phyloP scores from a whole-genome alignment of 2,888 invertebrate species.

The Ellobium chinense region DNA sequence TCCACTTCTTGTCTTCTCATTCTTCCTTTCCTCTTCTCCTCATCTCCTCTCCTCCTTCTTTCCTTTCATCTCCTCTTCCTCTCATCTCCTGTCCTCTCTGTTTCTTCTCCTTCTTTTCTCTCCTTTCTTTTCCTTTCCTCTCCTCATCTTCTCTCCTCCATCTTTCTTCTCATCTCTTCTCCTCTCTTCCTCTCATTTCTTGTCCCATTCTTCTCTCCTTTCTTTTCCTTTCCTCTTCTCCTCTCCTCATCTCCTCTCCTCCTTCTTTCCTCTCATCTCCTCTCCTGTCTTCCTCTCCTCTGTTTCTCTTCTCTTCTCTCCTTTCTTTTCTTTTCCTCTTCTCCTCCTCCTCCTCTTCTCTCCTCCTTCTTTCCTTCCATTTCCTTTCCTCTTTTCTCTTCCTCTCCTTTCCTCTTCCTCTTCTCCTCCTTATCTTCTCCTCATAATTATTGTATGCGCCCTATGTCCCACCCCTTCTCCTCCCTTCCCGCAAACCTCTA shows the following conservation, averaged over 20 bases:
- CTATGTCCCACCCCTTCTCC: not conserved
- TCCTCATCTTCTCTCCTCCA: not conserved
- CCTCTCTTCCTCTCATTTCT: slow-evolving; percentile 15
- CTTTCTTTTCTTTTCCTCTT: not conserved
- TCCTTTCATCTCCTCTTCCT: too few relatives aligned
- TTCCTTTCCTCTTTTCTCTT: too few relatives aligned
- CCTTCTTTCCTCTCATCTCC: not conserved
- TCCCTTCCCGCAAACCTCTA: slow-evolving; percentile 2
- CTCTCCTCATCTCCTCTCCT: slow-evolving; percentile 6
- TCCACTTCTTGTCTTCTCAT: too few relatives aligned
- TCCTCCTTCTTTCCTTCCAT: too few relatives aligned
- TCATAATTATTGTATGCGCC: not conserved
- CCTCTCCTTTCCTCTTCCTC: not conserved
- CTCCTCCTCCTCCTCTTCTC: not conserved
- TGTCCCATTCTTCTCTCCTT: slow-evolving; percentile 19
- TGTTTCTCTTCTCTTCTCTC: not conserved
- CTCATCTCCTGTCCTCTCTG: too few relatives aligned
- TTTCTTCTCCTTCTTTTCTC: too few relatives aligned
- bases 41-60: too few relatives aligned
- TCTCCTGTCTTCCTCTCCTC: not conserved
- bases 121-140: too few relatives aligned
- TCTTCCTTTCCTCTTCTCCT: too few relatives aligned
- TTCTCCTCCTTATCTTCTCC: not conserved
- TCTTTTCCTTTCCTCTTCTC: not conserved
- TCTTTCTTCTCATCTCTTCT: not conserved